phyloP scores from a whole-genome alignment of 2,888 invertebrate genomes.

The Sphaerophoria taeniata region DNA sequence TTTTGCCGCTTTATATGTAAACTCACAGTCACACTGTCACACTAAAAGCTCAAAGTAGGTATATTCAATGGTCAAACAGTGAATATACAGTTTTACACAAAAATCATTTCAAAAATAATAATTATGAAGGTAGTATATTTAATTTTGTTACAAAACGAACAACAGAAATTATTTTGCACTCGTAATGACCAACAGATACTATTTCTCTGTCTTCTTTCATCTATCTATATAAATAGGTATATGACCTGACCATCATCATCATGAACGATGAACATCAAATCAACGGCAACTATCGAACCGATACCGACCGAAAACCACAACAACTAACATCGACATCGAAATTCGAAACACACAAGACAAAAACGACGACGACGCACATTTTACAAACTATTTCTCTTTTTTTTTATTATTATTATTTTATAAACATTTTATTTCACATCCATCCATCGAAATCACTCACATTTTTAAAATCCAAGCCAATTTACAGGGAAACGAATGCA shows the following conservation, averaged over 20 bases:
- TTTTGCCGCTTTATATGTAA: neutral
- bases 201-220: neutral
- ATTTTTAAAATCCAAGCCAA: constrained; percentile 47
- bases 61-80: constrained; percentile 2
- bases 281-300: neutral
- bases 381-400: constrained; percentile 39
- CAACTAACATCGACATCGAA: no score
- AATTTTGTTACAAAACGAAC: neutral
- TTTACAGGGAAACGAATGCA: constrained; percentile 16
- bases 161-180: constrained; percentile 13
- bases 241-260: constrained; percentile 26
- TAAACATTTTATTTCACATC: constrained; percentile 47
- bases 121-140: neutral
- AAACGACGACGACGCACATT: constrained; percentile 51
- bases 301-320: neutral
- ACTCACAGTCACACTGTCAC: neutral
- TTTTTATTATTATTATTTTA: constrained; percentile 15
- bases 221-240: neutral
- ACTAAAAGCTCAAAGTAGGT: neutral
- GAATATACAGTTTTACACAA: neutral
- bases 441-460: constrained; percentile 59
- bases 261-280: constrained; percentile 1
- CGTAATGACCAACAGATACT: constrained; percentile 25
- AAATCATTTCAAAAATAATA: constrained; percentile 15
- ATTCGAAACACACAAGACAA: neutral